These are phyloP conservation scores for Gnatocerus cornutus DNA, from an alignment of 2,888 invertebrate genomes.

Conservation along the genomic window DNA sequence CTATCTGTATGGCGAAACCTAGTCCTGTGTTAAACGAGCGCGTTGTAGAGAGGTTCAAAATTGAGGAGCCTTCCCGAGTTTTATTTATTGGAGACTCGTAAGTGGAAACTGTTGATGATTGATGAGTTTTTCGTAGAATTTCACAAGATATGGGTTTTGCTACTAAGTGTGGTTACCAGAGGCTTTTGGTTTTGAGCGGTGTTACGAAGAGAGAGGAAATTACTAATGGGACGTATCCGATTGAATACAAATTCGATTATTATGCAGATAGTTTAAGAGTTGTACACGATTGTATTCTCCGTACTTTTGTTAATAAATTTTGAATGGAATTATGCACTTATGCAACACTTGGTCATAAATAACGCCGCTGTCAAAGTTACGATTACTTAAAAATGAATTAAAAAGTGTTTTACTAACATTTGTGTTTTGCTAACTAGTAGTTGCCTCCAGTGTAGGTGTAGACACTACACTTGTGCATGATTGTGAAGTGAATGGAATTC, in stretches of 20 bases:
- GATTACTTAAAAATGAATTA: too few species aligned
- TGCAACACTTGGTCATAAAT: too few species aligned
- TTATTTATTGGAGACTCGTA: constrained; percentile 90
- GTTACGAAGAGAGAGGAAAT: constrained; percentile 44
- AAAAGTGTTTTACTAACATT: too few species aligned
- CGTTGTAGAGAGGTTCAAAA: constrained; percentile 74
- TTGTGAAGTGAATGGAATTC: constrained; percentile 1
- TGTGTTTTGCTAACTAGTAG: too few species aligned
- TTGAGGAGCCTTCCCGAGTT: constrained; percentile 77
- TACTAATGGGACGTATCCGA: constrained; percentile 66
- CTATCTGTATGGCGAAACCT: constrained; percentile 73
- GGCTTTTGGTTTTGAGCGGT: neutral
- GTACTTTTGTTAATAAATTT: neutral
- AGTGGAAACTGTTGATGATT: constrained; percentile 60
- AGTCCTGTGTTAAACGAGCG: constrained; percentile 71
- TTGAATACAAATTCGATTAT: constrained; percentile 72
- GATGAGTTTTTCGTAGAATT: constrained; percentile 11
- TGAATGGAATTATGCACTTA: too few species aligned
- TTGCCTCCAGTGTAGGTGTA: constrained; percentile 6
- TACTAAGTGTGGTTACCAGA: neutral
- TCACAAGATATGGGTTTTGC: constrained; percentile 12
- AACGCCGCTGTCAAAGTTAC: too few species aligned
- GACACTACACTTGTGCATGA: neutral
- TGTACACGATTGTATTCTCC: constrained; percentile 5
- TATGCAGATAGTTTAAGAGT: constrained; percentile 65